Conservation (phyloP, 1,140 invertebrate species). For the Lordiphosa clarofinis region DNA sequence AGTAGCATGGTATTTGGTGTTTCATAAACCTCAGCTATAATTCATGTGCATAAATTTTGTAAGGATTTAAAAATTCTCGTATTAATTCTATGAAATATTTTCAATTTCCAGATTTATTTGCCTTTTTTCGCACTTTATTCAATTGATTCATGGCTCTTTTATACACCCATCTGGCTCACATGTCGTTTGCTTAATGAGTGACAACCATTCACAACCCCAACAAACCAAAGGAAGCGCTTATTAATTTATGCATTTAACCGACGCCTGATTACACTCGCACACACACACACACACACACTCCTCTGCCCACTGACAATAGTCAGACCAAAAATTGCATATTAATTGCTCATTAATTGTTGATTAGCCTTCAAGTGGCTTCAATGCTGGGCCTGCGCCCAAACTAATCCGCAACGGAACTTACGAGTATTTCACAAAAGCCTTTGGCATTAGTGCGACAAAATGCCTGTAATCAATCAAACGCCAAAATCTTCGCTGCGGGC, state of each 20-base stretch:
- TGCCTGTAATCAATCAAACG: conserved; percentile 72
- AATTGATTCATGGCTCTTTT: conserved; percentile 12
- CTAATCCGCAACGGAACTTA: conserved; percentile 47
- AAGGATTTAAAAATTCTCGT: too few relatives aligned
- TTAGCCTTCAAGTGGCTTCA: conserved; percentile 58
- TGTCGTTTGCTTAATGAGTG: conserved; percentile 22
- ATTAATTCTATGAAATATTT: too few relatives aligned
- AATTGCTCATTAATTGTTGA: conserved; percentile 78
- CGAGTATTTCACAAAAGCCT: conserved; percentile 32
- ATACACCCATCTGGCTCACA: conserved; percentile 3
- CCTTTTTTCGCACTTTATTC: conserved; percentile 5
- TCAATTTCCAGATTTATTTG: too few relatives aligned
- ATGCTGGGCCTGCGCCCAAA: conserved; percentile 13
- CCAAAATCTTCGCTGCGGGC: conserved; percentile 18
- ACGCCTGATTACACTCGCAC: conserved; percentile 34
- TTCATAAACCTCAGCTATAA: conserved; percentile 23
- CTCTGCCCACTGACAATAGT: conserved; percentile 7
- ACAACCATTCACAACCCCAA: conserved; percentile 4
- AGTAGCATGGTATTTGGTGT: conserved; percentile 18
- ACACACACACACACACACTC: not conserved
- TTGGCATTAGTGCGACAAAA: conserved; percentile 67
- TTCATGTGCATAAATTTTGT: too few relatives aligned
- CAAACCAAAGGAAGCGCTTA: conserved; percentile 15
- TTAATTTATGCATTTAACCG: conserved; percentile 68
- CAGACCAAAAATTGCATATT: conserved; percentile 65